Percentiles rank a stretch among this genome's conserved stretches.
Conservation (phyloP, 2,888 invertebrate species). For the Anaspis maculata region DNA sequence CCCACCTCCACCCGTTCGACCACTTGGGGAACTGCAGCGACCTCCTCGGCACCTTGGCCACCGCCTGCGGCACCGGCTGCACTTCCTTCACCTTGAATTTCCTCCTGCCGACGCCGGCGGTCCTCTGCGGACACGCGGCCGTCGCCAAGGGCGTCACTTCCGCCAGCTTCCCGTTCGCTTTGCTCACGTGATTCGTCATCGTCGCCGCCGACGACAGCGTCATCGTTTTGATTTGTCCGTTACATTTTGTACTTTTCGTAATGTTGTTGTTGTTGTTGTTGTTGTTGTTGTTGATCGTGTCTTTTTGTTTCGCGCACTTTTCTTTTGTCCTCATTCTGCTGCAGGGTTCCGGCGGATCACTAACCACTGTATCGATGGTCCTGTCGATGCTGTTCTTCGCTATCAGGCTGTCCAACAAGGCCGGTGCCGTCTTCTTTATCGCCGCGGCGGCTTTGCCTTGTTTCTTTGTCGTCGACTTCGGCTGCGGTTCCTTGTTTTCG, state of each 20-base stretch:
- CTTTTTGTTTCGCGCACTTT: constrained; percentile 36
- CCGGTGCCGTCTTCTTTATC: constrained; percentile 22
- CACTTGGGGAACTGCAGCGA: constrained; percentile 52
- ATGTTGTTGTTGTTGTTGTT: constrained; percentile 12
- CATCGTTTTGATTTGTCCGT: constrained; percentile 14
- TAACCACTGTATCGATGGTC: constrained; percentile 42
- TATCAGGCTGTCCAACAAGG: constrained; percentile 49
- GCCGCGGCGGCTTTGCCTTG: neutral
- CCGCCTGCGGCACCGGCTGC: constrained; percentile 19
- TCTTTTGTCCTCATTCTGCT: constrained; percentile 41
- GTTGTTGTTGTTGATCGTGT: neutral
- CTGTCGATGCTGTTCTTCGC: constrained; percentile 52
- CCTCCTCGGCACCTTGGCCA: constrained; percentile 30
- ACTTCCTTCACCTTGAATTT: constrained; percentile 30
- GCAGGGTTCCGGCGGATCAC: constrained; percentile 19
- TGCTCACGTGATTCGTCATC: constrained; percentile 2
- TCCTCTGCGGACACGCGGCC: neutral
- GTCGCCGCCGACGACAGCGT: too few species aligned
- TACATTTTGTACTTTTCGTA: constrained; percentile 21
- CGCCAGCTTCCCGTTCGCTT: constrained; percentile 10
- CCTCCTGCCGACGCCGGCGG: constrained; percentile 18
- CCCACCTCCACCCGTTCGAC: constrained; percentile 92
- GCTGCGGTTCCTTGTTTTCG: constrained; percentile 17
- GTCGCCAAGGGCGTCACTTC: too few species aligned
- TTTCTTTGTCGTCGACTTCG: constrained; percentile 13